phyloP scores from a whole-genome alignment of 2,888 invertebrate genomes.

The Drosophila kuntzei region DNA sequence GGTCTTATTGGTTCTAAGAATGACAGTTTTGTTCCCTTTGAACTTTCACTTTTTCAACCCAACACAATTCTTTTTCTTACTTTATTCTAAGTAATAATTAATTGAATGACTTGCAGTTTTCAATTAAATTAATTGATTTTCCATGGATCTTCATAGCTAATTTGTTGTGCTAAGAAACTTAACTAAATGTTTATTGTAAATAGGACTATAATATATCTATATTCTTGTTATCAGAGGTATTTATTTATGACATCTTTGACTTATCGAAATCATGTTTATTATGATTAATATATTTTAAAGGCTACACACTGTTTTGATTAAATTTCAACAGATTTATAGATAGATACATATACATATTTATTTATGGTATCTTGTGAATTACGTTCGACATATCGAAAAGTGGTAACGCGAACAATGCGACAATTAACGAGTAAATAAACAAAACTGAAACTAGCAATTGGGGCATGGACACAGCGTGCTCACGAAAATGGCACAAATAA shows the following conservation, averaged over 20 bases:
- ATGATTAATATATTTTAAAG: neutral
- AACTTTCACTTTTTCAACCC: neutral
- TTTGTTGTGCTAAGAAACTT: neutral
- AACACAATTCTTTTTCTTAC: neutral
- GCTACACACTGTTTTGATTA: conserved; percentile 25
- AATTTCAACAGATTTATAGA: conserved; percentile 17
- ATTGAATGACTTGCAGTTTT: neutral
- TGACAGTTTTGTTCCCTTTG: conserved; percentile 2
- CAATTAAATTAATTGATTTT: neutral
- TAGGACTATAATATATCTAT: no score
- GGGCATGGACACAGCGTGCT: conserved; percentile 51
- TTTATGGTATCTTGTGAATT: conserved; percentile 27
- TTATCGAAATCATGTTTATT: neutral
- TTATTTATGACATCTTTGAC: no score
- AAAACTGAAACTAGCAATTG: conserved; percentile 43
- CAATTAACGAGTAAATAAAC: conserved; percentile 48
- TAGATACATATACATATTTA: conserved; percentile 22
- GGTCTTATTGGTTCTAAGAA: conserved; percentile 3
- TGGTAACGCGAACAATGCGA: conserved; percentile 44
- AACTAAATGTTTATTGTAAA: no score
- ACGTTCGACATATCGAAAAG: conserved; percentile 28
- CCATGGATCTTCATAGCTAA: neutral
- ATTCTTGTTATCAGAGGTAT: no score
- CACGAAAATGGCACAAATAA: conserved; percentile 51
- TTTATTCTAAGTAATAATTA: neutral